Base-by-base conservation (phyloP, 2,888 invertebrate genomes). In the Ferrisia virgata region DNA sequence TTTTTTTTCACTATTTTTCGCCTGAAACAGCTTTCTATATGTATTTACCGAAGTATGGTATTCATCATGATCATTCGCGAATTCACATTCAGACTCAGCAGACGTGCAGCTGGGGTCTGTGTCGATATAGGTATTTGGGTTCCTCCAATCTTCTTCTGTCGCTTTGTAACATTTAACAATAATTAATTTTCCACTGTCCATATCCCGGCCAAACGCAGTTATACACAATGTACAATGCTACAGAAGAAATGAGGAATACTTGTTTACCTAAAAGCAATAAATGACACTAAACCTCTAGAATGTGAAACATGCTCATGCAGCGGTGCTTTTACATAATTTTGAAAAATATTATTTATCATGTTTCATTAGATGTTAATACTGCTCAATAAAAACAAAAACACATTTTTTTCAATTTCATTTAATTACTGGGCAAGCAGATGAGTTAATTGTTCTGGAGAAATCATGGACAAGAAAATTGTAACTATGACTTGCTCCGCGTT, bases 121-220 rank as follows among this genome's bases (percentile, higher is more conserved):
- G 36, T 76, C 72, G 72, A 76, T 18, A n/a, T 76, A 76, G 2
- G 36, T 18, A 11, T 76, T 36, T 4, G 72, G 36, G 36, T 76
- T 76, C 9, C 72, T 76, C 72, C 72, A 76, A 76, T 76, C 72
- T 76, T 76, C 72, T 33, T 76, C 33, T 1, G 72, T 76, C 3
- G 72, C 72, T 25, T 36, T 36, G 28, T 76, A 76, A 36, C 15
- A 36, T 36, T 76, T 76, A 36, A 76, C 36, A 1, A 76, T 28
- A 11, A 25, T 36, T 0, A 76, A 18, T 18, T 76, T 33, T 4
- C 15, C 31, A 15, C 13, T 33, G n/a, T 36, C 33, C 72, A 76
- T 76, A n/a, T 18, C 36, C n/a, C 28, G 6, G 4, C 76, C 18
- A 13, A 8, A n/a, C 31, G 22, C 22, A 31, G 15, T 72, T 72